Evolutionary conservation across 1,140 invertebrate genomes (phyloP), one percentile per base, ranked within the genome.

Genomic region (Drosophila sulfurigaster): DNA sequence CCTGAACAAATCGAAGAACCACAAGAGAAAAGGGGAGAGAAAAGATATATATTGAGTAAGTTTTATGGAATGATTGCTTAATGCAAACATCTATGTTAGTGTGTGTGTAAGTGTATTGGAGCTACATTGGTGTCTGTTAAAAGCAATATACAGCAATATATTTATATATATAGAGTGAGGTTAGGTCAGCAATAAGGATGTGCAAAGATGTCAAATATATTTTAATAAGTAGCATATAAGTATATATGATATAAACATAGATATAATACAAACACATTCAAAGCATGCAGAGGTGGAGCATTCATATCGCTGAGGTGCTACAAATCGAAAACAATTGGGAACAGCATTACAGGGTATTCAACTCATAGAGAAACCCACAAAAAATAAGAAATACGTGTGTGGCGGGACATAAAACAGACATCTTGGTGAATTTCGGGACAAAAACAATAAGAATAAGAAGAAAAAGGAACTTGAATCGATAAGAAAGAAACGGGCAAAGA

Each of bases 71-170:
- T 1, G 20, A 13, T 20, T 43, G 25, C 3, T 11, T 10, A 43
- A 16, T 15, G 38, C 30, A 25, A 51, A 70, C 66, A 75, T 75
- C 32, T 57, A 72, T 59, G 74, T 76, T 59, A 76, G 74, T 76
- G 68, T 76, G 56, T 13, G 68, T 76, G 74, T 76, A 16, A 6
- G 68, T 71, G 73, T 74, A 25, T 15, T 46, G 38, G 32, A 54
- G 45, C 16, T 63, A 54, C 56, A 54, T 43, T 63, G 15, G 66
- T 75, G 67, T 75, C 10, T 51, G 41, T 76, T 52, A 38, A 72
- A 60, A 72, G 69, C 56, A 30, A 38, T 59, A 45, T 59, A 46
- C 57, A 59, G 54, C 41, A 59, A 41, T 15, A 38, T 46, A 52
- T 64, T 7, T 30, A 6, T 25, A 68, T 57, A 58, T 57, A 35